Conservation (phyloP, 2,797 vertebrate species). For the Hippocampus kuda region DNA sequence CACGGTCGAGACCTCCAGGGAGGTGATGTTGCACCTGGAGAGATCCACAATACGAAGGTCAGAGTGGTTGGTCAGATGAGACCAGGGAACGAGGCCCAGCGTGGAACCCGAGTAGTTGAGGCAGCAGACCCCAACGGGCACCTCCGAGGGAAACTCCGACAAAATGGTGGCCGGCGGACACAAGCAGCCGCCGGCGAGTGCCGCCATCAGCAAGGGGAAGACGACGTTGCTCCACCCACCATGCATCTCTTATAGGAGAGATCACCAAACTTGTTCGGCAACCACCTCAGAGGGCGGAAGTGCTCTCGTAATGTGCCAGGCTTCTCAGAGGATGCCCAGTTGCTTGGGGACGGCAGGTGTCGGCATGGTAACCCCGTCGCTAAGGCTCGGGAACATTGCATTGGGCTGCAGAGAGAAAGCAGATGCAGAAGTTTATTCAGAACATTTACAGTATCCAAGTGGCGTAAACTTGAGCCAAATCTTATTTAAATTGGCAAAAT, state of each 20-base stretch:
- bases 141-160: constrained; percentile 50
- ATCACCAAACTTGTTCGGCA: constrained; percentile 7
- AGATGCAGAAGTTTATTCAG: constrained; percentile 39
- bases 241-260: constrained; percentile 49
- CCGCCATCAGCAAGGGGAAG: constrained; percentile 37
- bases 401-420: constrained; percentile 5
- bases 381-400: constrained; percentile 46
- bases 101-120: constrained; percentile 75
- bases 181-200: constrained; percentile 47
- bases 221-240: constrained; percentile 36
- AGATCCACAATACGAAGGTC: constrained; percentile 70
- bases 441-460: background rate
- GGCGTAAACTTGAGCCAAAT: background rate
- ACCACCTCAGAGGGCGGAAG: constrained; percentile 30
- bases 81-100: constrained; percentile 66
- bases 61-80: constrained; percentile 49
- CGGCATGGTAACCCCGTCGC: constrained; percentile 54
- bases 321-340: constrained; percentile 48
- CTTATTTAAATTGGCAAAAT: background rate
- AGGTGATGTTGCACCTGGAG: constrained; percentile 67
- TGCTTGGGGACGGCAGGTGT: constrained; percentile 48
- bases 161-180: constrained; percentile 64
- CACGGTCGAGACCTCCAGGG: constrained; percentile 32
- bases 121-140: constrained; percentile 64
- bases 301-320: constrained; percentile 34